A percentile compares a stretch with the other conserved stretches of the same genome.
Evolutionary conservation across 1,140 invertebrate genomes (phyloP).

Genomic region (Capitella teleta): DNA sequence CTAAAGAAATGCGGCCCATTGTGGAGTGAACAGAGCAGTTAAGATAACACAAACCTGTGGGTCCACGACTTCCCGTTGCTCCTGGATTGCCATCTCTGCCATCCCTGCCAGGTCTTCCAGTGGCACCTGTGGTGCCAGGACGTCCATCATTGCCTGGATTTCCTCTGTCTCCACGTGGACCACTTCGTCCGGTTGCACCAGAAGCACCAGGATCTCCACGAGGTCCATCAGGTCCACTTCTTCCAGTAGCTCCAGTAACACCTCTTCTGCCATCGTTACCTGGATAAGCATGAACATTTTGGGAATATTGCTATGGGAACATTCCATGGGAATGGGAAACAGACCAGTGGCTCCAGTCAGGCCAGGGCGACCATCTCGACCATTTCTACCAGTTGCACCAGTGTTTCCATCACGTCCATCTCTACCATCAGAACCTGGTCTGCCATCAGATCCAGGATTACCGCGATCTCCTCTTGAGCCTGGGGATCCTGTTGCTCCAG

Average conservation of each 20-base stretch:
- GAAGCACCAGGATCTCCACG: not conserved
- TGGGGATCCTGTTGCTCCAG: slow-evolving; percentile 4
- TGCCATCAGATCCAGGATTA: slow-evolving; percentile 6
- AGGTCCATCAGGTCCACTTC: slow-evolving; percentile 5
- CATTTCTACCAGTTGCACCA: slow-evolving; percentile 2
- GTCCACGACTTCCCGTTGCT: slow-evolving; percentile 29
- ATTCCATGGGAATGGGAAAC: not conserved
- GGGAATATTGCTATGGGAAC: not conserved
- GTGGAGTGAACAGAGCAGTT: too few species aligned
- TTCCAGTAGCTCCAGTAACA: slow-evolving; percentile 8
- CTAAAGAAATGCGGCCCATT: too few species aligned
- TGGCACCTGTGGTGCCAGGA: not conserved
- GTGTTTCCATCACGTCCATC: slow-evolving; percentile 1
- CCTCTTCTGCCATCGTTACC: slow-evolving; percentile 5
- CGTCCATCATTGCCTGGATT: slow-evolving; percentile 7
- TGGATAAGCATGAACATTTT: not conserved
- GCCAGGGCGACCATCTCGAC: slow-evolving; percentile 6
- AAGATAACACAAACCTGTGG: too few species aligned
- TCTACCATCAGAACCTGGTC: too few species aligned
- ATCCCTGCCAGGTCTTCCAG: slow-evolving; percentile 10
- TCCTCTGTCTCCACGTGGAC: slow-evolving; percentile 5
- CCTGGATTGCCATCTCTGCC: slow-evolving; percentile 36
- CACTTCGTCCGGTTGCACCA: slow-evolving; percentile 6
- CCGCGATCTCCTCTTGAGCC: slow-evolving; percentile 8
- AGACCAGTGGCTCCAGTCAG: slow-evolving; percentile 3